Conservation (phyloP, 1,140 invertebrate species). For the Papilio polyxenes region DNA sequence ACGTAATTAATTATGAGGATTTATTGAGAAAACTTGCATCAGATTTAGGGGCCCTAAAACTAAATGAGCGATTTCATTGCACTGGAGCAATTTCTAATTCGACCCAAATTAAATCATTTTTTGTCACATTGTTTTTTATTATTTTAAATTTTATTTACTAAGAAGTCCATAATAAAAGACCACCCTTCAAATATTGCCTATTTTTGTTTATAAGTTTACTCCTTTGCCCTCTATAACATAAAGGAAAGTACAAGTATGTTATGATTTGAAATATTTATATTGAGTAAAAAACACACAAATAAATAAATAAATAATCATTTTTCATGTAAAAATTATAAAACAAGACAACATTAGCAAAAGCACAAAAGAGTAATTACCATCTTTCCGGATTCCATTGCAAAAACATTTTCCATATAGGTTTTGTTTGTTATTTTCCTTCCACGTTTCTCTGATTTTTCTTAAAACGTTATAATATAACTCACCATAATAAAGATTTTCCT, state of each 20-base stretch:
- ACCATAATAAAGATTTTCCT: conserved; percentile 50
- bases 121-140: neutral
- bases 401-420: conserved; percentile 47
- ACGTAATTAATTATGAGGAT: conserved; percentile 51
- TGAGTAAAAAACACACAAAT: conserved; percentile 17
- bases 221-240: neutral
- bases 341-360: conserved; percentile 34
- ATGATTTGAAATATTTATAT: neutral
- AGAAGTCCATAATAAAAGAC: neutral
- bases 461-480: conserved; percentile 63
- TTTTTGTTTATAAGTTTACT: neutral
- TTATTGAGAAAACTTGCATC: conserved; percentile 52
- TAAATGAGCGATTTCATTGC: conserved; percentile 60
- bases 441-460: conserved; percentile 51
- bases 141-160: conserved; percentile 6
- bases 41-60: conserved; percentile 58
- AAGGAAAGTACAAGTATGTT: neutral
- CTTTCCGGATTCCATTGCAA: conserved; percentile 45
- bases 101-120: neutral
- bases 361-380: conserved; percentile 29
- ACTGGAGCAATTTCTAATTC: conserved; percentile 35
- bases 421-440: conserved; percentile 47
- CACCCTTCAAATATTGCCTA: neutral
- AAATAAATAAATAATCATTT: conserved; percentile 5
- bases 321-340: conserved; percentile 34